Evolutionary conservation across 1,140 invertebrate genomes (phyloP).

Genomic region (Drosophila ironensis): DNA sequence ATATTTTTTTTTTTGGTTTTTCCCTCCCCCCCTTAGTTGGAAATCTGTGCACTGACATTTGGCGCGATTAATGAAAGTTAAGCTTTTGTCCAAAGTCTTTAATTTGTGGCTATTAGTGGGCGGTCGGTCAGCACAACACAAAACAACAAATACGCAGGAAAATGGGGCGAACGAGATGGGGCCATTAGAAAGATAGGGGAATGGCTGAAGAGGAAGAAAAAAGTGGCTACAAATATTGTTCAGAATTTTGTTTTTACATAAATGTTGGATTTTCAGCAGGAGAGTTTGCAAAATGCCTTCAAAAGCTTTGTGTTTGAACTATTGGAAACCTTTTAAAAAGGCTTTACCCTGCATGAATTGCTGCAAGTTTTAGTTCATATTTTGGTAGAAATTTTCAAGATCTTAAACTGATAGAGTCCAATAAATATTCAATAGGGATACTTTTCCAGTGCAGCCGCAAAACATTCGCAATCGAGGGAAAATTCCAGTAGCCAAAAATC

Average conservation of each 20-base stretch:
- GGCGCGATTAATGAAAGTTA: slow-evolving; percentile 66
- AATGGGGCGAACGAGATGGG: neutral
- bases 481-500: slow-evolving; percentile 28
- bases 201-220: neutral
- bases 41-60: slow-evolving; percentile 70
- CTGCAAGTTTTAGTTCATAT: too few relatives aligned
- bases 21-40: neutral
- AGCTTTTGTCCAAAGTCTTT: slow-evolving; percentile 50
- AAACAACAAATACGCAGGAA: neutral
- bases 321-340: too few relatives aligned
- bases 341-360: too few relatives aligned
- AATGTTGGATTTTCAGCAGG: too few relatives aligned
- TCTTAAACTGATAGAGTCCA: too few relatives aligned
- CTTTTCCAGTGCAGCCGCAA: neutral
- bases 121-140: neutral
- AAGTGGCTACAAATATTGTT: neutral
- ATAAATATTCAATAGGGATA: too few relatives aligned
- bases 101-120: slow-evolving; percentile 58
- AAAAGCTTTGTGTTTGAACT: too few relatives aligned
- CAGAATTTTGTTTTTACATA: too few relatives aligned
- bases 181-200: neutral
- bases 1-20: too few relatives aligned
- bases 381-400: too few relatives aligned
- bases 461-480: neutral
- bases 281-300: too few relatives aligned